Base-by-base conservation (phyloP, 2,888 invertebrate genomes). In the Andricus curvator region DNA sequence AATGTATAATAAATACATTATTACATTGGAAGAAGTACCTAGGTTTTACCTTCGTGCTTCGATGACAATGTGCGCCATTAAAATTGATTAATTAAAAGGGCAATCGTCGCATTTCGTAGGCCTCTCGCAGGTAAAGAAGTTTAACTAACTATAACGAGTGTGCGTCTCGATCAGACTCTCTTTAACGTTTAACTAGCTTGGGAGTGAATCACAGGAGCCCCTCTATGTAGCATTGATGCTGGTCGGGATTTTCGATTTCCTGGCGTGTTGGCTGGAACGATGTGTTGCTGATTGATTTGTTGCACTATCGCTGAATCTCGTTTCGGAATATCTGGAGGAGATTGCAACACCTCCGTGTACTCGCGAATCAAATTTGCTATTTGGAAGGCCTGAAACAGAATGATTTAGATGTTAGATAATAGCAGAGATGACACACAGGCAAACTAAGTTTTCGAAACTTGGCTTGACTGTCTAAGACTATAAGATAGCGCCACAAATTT, bases 281-380 rank as follows among this genome's bases (percentile, higher is more conserved):
- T 84, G 77, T 90, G 86, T 29, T 83, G 85, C 81, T 91, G 91
- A 83, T 89, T 89, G 51, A 92, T 90, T 78, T 92, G 92, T 80
- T 90, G 91, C 76, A 86, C 84, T 78, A 91, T 88, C n/a, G 86
- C 83, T 4, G 91, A 90, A 80, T 91, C 93, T 64, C 90, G 86
- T 84, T 91, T 92, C 15, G 91, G 91, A 67, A 92, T 86, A 84
- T 92, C 92, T 78, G 91, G 89, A 17, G 93, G 93, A 5, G 93
- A 90, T 87, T 94, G 94, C 20, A 95, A 91, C 9, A 96, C 96
- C 91, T 96, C 96, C 86, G 95, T 95, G 93, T 98, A 98, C 93
- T 98, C 98, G 91, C 97, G 96, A 88, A 98, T 98, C 84, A 98
- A 94, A 81, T 97, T 97, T 81, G 98, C 97, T 91, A 98, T 98